phyloP scores from a whole-genome alignment of 2,888 invertebrate genomes.

The Morpho achilles region DNA sequence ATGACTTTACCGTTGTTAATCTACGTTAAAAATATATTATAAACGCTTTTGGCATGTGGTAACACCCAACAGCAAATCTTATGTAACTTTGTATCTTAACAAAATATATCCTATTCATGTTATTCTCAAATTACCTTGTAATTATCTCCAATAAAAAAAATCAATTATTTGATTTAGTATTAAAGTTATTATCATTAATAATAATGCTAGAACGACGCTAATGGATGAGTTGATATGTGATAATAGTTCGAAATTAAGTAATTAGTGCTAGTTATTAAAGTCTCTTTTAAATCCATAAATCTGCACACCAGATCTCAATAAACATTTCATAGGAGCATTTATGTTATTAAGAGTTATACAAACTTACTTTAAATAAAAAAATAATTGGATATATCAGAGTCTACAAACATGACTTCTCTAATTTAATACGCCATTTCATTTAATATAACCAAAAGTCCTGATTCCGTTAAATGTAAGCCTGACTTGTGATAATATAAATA shows the following conservation, averaged over 20 bases:
- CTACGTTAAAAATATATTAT: conserved; percentile 36
- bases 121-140: conserved; percentile 5
- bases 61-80: conserved; percentile 11
- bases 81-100: conserved; percentile 14
- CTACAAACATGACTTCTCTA: no score
- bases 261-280: conserved; percentile 24
- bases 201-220: conserved; percentile 33
- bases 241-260: conserved; percentile 58
- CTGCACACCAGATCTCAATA: conserved; percentile 42
- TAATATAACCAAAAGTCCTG: no score
- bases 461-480: no score
- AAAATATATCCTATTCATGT: conserved; percentile 13
- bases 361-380: neutral
- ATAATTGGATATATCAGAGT: no score
- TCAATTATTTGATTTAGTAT: conserved; percentile 10
- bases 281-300: conserved; percentile 19
- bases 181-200: conserved; percentile 21
- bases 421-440: no score
- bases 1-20: conserved; percentile 66
- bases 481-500: no score
- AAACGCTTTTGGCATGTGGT: conserved; percentile 18
- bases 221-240: conserved; percentile 63
- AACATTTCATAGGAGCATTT: conserved; percentile 66
- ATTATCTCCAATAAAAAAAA: conserved; percentile 9
- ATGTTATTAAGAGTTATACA: conserved; percentile 34